Conservation (phyloP, 2,113 vertebrate species). For the Callopanchax toddi region DNA sequence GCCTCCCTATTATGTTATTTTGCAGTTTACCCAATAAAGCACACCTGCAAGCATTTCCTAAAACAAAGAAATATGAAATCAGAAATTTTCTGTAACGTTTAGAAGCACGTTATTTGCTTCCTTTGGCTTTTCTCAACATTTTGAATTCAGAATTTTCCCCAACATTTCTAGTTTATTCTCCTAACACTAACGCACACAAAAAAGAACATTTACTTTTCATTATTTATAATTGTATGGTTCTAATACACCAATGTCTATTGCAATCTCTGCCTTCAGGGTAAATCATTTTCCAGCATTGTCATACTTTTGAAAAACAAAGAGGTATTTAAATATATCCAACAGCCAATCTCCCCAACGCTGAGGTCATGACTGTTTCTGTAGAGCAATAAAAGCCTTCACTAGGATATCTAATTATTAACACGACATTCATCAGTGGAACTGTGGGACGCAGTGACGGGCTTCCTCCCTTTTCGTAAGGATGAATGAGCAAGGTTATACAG, state of each 20-base stretch:
- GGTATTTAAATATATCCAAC: slow-evolving; percentile 20
- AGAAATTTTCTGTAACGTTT: no score
- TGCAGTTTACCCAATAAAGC: no score
- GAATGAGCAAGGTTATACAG: slow-evolving; percentile 78
- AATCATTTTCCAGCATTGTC: neutral
- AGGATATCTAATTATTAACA: slow-evolving; percentile 58
- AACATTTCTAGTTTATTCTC: no score
- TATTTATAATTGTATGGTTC: no score
- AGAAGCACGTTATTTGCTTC: no score
- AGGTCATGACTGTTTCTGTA: slow-evolving; percentile 35
- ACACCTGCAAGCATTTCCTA: no score
- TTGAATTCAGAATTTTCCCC: no score
- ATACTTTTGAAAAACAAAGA: slow-evolving; percentile 14
- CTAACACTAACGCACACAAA: no score
- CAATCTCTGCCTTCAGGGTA: neutral
- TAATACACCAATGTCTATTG: neutral
- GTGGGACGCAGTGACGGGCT: slow-evolving; percentile 66
- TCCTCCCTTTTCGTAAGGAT: slow-evolving; percentile 73
- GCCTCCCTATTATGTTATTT: no score
- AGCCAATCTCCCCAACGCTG: slow-evolving; percentile 34
- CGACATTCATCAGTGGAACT: slow-evolving; percentile 64
- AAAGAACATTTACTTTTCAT: no score
- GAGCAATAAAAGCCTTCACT: slow-evolving; percentile 41
- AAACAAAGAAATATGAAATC: no score
- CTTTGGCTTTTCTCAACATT: no score